phyloP scores from a whole-genome alignment of 2,113 vertebrate species.

The Connochaetes taurinus region DNA sequence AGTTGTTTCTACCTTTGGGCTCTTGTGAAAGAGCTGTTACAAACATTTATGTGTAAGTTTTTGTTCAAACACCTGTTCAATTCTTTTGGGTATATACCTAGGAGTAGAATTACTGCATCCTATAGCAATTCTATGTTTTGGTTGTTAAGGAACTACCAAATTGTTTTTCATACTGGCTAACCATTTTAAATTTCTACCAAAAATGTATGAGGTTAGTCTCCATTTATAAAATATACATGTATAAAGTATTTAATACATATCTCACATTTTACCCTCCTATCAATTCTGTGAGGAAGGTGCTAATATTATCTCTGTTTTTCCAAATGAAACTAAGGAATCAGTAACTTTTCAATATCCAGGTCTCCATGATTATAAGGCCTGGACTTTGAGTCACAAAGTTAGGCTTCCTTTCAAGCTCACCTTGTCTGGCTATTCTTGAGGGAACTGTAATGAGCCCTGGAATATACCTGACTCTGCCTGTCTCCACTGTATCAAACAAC shows the following conservation, averaged over 20 bases:
- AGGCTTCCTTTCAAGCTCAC: neutral
- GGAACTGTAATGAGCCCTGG: neutral
- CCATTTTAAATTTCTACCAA: neutral
- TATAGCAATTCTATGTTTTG: neutral
- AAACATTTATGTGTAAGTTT: neutral
- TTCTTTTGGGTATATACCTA: neutral
- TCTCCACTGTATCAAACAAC: neutral
- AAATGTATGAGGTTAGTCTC: neutral
- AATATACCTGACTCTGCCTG: neutral
- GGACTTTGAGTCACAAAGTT: neutral
- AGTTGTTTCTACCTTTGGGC: neutral
- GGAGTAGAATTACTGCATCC: neutral
- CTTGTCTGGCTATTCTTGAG: neutral
- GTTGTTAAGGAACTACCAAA: neutral
- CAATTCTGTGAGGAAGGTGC: neutral
- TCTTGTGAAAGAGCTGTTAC: neutral
- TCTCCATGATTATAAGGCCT: neutral
- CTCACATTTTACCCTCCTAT: neutral
- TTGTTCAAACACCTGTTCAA: neutral
- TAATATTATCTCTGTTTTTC: neutral
- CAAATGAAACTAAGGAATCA: neutral
- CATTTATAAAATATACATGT: neutral
- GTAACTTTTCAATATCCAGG: neutral
- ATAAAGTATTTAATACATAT: constrained; percentile 44
- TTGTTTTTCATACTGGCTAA: neutral